These are phyloP conservation scores for Salvelinus alpinus DNA, from an alignment of 2,113 vertebrate species.

Conservation along the genomic window DNA sequence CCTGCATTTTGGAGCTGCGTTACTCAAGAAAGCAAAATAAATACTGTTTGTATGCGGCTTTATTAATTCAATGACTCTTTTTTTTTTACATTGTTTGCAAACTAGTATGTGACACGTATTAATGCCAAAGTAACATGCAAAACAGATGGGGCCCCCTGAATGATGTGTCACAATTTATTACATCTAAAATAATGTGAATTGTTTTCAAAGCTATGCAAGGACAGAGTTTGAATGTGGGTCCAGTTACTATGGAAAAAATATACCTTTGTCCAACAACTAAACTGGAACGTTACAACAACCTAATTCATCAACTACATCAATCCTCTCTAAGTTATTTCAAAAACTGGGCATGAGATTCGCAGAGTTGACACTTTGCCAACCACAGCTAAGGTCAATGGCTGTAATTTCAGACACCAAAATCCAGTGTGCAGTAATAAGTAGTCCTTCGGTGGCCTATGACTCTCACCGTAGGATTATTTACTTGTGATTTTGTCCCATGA, in stretches of 20 bases:
- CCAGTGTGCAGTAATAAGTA: background rate
- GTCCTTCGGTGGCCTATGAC: background rate
- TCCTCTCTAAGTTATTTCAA: background rate
- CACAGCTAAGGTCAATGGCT: background rate
- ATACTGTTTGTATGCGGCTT: too few relatives aligned
- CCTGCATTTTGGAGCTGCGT: too few relatives aligned
- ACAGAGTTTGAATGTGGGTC: conserved; percentile 56
- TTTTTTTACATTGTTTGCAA: too few relatives aligned
- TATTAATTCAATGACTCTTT: too few relatives aligned
- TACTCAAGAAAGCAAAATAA: too few relatives aligned
- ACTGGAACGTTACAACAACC: conserved; percentile 52
- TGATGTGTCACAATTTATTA: background rate
- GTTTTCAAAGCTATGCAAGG: conserved; percentile 51
- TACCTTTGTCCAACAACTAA: conserved; percentile 58
- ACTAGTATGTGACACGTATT: too few relatives aligned
- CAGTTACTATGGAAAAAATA: conserved; percentile 69
- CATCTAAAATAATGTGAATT: conserved; percentile 53
- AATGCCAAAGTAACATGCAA: too few relatives aligned
- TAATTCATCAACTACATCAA: conserved; percentile 31
- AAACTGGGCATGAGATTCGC: background rate
- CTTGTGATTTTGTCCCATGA: conserved; percentile 10
- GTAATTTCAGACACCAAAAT: conserved; percentile 5
- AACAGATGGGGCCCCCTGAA: too few relatives aligned
- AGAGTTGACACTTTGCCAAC: background rate
- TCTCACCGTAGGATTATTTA: background rate